phyloP scores from a whole-genome alignment of 2,113 vertebrate genomes.

The Arothron firmamentum region DNA sequence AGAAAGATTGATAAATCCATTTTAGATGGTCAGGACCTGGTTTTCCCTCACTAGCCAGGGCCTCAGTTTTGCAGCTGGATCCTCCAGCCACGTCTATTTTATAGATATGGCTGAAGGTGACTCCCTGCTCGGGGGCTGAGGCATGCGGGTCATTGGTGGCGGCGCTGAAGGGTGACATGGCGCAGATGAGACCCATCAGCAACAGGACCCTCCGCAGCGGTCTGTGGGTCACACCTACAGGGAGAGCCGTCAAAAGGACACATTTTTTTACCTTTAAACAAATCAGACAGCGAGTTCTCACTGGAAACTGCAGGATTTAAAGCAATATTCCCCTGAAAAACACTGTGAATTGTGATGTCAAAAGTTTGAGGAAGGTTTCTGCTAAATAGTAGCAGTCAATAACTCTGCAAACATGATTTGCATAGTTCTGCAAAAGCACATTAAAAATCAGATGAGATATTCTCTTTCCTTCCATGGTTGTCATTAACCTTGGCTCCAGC shows the following conservation, averaged over 20 bases:
- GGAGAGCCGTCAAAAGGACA: constrained; percentile 10
- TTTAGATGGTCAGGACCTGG: constrained; percentile 42
- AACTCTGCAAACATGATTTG: no score
- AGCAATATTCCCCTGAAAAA: neutral
- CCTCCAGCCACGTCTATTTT: constrained; percentile 76
- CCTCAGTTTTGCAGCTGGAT: constrained; percentile 74
- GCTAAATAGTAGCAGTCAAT: no score
- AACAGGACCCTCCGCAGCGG: constrained; percentile 43
- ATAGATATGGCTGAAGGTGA: constrained; percentile 86
- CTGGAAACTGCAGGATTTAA: neutral
- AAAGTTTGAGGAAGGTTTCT: no score
- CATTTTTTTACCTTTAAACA: no score
- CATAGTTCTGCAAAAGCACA: no score
- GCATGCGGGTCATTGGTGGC: constrained; percentile 41
- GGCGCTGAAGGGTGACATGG: constrained; percentile 38
- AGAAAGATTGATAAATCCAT: neutral
- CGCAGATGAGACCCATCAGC: constrained; percentile 58
- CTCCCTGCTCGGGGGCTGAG: constrained; percentile 57
- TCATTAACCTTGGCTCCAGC: no score
- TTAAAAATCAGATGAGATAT: no score
- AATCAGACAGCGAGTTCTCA: no score
- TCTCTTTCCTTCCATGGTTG: no score
- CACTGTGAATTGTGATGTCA: no score
- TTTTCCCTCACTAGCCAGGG: constrained; percentile 56
- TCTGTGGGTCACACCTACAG: constrained; percentile 63